Conservation (phyloP, 1,140 invertebrate genomes). For the Aphis gossypii region DNA sequence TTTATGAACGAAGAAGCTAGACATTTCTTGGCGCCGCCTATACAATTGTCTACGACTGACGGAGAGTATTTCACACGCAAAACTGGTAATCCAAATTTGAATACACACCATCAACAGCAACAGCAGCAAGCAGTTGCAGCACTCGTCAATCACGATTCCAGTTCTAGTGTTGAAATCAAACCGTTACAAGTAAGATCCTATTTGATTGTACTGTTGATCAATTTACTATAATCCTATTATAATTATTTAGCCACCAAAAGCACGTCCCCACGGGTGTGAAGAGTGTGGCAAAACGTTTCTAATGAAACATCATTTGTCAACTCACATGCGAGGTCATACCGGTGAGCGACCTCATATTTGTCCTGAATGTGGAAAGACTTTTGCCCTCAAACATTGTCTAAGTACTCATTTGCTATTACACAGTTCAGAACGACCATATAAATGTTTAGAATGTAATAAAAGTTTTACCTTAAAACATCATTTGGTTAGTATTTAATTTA, state of each 20-base stretch:
- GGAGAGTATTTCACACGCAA: slow-evolving; percentile 61
- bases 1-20: slow-evolving; percentile 63
- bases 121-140: slow-evolving; percentile 51
- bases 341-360: slow-evolving; percentile 83
- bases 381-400: slow-evolving; percentile 83
- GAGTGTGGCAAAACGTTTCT: slow-evolving; percentile 85
- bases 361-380: slow-evolving; percentile 84
- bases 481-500: slow-evolving; percentile 60
- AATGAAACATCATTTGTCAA: slow-evolving; percentile 81
- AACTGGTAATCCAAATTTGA: slow-evolving; percentile 37
- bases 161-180: slow-evolving; percentile 53
- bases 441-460: slow-evolving; percentile 85
- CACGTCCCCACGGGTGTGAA: slow-evolving; percentile 79
- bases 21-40: slow-evolving; percentile 62
- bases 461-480: slow-evolving; percentile 78
- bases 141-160: slow-evolving; percentile 31
- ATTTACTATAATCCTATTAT: neutral
- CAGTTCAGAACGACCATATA: slow-evolving; percentile 80
- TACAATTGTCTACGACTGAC: slow-evolving; percentile 60
- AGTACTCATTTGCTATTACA: slow-evolving; percentile 80
- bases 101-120: slow-evolving; percentile 48
- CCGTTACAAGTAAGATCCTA: slow-evolving; percentile 16
- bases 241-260: slow-evolving; percentile 66
- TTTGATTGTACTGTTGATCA: neutral
- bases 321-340: slow-evolving; percentile 72